These are phyloP conservation scores for Drosophila paranaensis DNA, from an alignment of 2,888 invertebrate species.

Conservation along the genomic window DNA sequence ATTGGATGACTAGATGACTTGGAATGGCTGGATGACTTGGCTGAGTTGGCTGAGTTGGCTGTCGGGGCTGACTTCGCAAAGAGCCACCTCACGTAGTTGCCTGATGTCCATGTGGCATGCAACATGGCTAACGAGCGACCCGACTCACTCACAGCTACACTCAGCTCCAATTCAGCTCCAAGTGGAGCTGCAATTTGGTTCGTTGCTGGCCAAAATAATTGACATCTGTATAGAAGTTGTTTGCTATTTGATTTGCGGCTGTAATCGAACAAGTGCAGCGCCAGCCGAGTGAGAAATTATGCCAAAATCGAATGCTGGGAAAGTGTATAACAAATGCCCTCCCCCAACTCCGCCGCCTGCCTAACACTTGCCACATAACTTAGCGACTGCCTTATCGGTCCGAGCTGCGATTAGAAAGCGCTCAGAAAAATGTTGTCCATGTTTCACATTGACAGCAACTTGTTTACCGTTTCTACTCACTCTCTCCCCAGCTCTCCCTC, in stretches of 20 bases:
- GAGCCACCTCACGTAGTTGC: conserved; percentile 60
- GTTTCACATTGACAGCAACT: conserved; percentile 71
- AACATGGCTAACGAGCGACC: conserved; percentile 48
- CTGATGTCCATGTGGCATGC: conserved; percentile 49
- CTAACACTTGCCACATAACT: conserved; percentile 4
- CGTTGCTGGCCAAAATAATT: conserved; percentile 75
- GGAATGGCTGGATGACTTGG: conserved; percentile 39
- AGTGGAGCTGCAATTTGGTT: conserved; percentile 53
- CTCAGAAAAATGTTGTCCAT: conserved; percentile 48
- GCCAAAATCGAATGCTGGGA: conserved; percentile 45
- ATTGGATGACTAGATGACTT: conserved; percentile 68
- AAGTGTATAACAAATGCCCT: conserved; percentile 33
- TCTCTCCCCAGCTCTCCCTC: neutral
- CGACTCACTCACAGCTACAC: neutral
- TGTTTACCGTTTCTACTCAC: conserved; percentile 65
- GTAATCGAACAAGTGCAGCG: conserved; percentile 54
- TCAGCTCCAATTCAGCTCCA: conserved; percentile 15
- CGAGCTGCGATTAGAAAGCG: conserved; percentile 53
- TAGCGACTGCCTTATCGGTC: conserved; percentile 33
- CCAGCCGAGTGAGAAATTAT: conserved; percentile 36
- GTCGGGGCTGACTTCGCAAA: conserved; percentile 33
- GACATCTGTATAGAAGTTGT: conserved; percentile 71
- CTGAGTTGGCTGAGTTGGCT: conserved; percentile 29
- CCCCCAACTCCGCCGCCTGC: neutral
- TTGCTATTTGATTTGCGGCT: conserved; percentile 63